phyloP scores from a whole-genome alignment of 2,113 vertebrate genomes.

The Bungarus multicinctus region DNA sequence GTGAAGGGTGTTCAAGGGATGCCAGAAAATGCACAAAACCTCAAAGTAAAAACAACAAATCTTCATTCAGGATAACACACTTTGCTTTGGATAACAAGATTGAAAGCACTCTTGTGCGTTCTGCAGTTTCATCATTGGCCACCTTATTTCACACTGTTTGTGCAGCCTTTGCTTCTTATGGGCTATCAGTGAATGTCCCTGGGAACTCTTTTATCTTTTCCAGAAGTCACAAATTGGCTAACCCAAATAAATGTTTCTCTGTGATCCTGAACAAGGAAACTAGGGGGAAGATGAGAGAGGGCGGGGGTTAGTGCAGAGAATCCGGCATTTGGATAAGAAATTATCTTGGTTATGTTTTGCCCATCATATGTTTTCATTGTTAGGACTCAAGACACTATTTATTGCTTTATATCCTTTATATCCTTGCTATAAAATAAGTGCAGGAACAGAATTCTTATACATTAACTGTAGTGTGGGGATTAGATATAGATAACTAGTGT shows the following conservation, averaged over 20 bases:
- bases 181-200: neutral
- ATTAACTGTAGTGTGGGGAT: neutral
- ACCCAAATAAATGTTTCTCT: neutral
- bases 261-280: neutral
- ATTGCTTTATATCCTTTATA: neutral
- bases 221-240: neutral
- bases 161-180: too few species aligned
- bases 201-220: slow-evolving; percentile 30
- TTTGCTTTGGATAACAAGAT: too few species aligned
- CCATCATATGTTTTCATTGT: neutral
- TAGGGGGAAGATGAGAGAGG: neutral
- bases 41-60: too few species aligned
- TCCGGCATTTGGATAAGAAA: neutral
- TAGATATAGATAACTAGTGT: neutral
- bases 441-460: neutral
- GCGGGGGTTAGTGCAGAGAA: neutral
- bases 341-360: neutral
- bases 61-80: too few species aligned
- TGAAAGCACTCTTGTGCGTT: too few species aligned
- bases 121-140: too few species aligned
- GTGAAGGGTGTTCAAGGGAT: too few species aligned
- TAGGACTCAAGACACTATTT: neutral
- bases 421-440: neutral
- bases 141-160: too few species aligned
- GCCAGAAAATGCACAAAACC: too few species aligned